phyloP scores from a whole-genome alignment of 2,797 vertebrate species.

The Galagoides demidoff region DNA sequence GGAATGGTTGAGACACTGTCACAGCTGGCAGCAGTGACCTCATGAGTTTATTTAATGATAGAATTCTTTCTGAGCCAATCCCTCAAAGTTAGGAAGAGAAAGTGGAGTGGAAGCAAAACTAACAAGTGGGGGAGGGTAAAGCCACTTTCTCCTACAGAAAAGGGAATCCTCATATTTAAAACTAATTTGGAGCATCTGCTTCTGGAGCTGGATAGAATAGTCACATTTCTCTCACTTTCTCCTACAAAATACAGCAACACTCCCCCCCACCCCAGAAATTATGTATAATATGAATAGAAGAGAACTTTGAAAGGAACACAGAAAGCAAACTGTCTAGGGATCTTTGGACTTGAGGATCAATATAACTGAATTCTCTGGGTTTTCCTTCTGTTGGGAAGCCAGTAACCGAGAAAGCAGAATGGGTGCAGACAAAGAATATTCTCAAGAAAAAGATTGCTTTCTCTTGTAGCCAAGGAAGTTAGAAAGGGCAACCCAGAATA shows the following conservation, averaged over 20 bases:
- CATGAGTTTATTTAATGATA: constrained; percentile 42
- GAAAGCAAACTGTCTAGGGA: not conserved
- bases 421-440: not conserved
- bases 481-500: not conserved
- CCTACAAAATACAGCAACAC: not conserved
- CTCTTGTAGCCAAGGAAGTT: not conserved
- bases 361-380: not conserved
- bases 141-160: not conserved
- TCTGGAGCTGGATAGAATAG: not conserved
- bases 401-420: not conserved
- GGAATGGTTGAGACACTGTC: not conserved
- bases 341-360: not conserved
- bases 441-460: not conserved
- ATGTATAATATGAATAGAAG: not conserved
- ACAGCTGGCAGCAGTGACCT: constrained; percentile 56
- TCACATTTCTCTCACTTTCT: not conserved
- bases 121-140: not conserved
- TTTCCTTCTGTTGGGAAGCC: not conserved
- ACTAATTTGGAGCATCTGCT: not conserved
- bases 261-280: not conserved
- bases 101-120: not conserved
- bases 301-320: not conserved
- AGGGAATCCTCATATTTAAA: not conserved
- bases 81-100: constrained; percentile 14
- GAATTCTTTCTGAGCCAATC: not conserved